Evolutionary conservation across 2,888 invertebrate genomes (phyloP), one percentile per base, ranked within the genome.

Genomic region (Caenorhabditis becei): DNA sequence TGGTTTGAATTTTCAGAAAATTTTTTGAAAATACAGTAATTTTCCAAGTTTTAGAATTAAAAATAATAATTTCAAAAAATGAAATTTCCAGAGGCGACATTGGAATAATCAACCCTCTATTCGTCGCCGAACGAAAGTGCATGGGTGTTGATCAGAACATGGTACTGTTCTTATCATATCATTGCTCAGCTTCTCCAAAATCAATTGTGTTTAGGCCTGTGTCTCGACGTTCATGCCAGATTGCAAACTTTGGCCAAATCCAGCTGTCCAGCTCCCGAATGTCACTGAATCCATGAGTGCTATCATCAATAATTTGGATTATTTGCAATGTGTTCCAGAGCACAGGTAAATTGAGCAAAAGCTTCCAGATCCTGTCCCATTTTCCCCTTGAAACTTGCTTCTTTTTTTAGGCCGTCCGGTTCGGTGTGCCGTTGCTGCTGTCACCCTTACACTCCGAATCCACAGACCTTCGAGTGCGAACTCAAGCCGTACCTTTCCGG

Each of bases 401-500:
- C 14, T 41, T 53, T 58, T 83, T 88, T 56, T 86, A 90, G 90
- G 59, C 82, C 86, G 1, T 71, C 84, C 47, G 89, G 87, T 10
- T 82, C 85, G 2, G 87, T 89, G n/a, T 90, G 90, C 63, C 87
- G 90, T 14, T 90, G 90, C 63, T 90, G 90, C 77, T 90, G 90
- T 61, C 89, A 90, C 56, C 90, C 90, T 1, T 90, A 85, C 82
- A 75, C 84, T 7, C 89, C 90, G 26, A 88, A 91, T 74, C 90
- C 90, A n/a, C 62, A 77, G 47, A 90, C 89, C 1, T 90, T 89
- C 79, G 81, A 86, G 49, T 90, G 90, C 66, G 90, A 91, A 71
- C 80, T 87, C 54, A 89, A 89, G 74, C 85, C 88, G 8, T 85
- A 69, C 62, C 58, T 85, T 58, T 47, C 70, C 1, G 84, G 84